Evolutionary conservation across 2,888 invertebrate species (phyloP).

Genomic region (Nysson spinosus): DNA sequence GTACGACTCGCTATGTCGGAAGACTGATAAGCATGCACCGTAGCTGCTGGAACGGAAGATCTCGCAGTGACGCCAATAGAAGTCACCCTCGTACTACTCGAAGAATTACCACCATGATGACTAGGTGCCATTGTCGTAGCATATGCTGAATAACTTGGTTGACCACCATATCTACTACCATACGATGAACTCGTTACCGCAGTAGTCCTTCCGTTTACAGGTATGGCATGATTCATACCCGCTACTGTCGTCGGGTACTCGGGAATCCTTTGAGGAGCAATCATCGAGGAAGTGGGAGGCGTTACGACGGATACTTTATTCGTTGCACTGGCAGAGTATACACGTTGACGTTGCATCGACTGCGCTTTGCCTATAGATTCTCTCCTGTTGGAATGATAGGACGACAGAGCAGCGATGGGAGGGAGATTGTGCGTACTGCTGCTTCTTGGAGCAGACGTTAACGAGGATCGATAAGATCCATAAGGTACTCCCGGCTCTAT

Average conservation of each 20-base stretch:
- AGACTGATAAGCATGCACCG: conserved; percentile 56
- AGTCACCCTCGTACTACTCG: conserved; percentile 69
- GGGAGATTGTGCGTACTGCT: conserved; percentile 78
- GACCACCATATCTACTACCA: conserved; percentile 58
- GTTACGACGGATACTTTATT: conserved; percentile 40
- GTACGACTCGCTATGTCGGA: conserved; percentile 57
- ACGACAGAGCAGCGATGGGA: conserved; percentile 79
- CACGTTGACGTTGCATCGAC: conserved; percentile 58
- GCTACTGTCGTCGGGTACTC: conserved; percentile 61
- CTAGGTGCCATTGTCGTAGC: conserved; percentile 73
- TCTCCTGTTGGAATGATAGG: conserved; percentile 77
- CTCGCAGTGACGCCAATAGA: conserved; percentile 60
- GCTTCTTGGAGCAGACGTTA: conserved; percentile 58
- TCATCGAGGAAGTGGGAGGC: conserved; percentile 48
- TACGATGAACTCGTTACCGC: conserved; percentile 71
- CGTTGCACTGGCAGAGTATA: conserved; percentile 38
- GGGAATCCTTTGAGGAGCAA: conserved; percentile 48
- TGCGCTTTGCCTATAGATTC: conserved; percentile 66
- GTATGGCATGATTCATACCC: conserved; percentile 50
- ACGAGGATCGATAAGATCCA: conserved; percentile 57
- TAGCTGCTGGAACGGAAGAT: conserved; percentile 55
- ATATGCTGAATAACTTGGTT: conserved; percentile 62
- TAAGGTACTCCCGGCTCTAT: conserved; percentile 57
- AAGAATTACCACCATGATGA: conserved; percentile 66
- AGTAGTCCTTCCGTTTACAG: conserved; percentile 63